A percentile compares a stretch with the other conserved stretches of the same genome.
These are phyloP conservation scores for Ectemnius continuus DNA, from an alignment of 2,888 invertebrate genomes.

Conservation along the genomic window DNA sequence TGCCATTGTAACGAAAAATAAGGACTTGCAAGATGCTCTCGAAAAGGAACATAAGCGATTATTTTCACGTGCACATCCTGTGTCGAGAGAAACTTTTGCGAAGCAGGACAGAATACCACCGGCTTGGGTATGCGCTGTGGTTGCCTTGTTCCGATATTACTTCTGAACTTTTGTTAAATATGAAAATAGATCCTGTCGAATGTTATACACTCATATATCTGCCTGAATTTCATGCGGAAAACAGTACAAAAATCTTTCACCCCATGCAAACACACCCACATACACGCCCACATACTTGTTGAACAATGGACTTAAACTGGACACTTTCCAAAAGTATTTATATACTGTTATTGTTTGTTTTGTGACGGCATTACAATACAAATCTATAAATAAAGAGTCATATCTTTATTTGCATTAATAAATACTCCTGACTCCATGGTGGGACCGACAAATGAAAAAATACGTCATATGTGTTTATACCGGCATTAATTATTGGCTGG, in stretches of 20 bases:
- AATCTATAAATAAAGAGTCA: conserved; percentile 37
- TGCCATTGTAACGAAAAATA: conserved; percentile 89
- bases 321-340: too few species aligned
- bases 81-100: conserved; percentile 78
- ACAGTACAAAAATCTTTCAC: too few species aligned
- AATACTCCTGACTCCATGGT: conserved; percentile 19
- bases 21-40: conserved; percentile 82
- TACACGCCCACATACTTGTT: too few species aligned
- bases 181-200: too few species aligned
- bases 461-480: conserved; percentile 34
- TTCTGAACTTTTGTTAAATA: conserved; percentile 51
- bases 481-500: conserved; percentile 45
- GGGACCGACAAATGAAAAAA: conserved; percentile 48
- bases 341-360: too few species aligned
- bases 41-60: conserved; percentile 87
- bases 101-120: conserved; percentile 71
- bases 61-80: conserved; percentile 83
- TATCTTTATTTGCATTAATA: conserved; percentile 25
- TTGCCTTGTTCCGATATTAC: conserved; percentile 74
- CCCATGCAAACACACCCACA: too few species aligned
- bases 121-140: conserved; percentile 71
- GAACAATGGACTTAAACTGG: too few species aligned
- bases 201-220: too few species aligned
- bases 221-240: too few species aligned
- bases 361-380: conserved; percentile 16